Percentiles rank a stretch among this genome's conserved stretches.
These are phyloP conservation scores for Enteromius viviparus DNA, from an alignment of 2,797 vertebrate genomes.

Conservation along the genomic window DNA sequence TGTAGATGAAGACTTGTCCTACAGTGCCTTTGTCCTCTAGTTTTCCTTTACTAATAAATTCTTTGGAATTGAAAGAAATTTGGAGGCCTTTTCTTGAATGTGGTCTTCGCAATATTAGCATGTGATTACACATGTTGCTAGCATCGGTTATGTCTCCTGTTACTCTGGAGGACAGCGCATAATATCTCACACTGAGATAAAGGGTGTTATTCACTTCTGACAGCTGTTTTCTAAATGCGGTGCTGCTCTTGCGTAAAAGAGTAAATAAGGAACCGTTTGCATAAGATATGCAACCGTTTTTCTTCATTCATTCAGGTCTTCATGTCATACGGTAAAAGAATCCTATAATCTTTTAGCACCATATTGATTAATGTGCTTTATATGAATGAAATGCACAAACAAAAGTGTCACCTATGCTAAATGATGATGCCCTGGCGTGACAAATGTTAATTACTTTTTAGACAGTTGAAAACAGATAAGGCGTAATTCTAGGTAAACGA, in stretches of 20 bases:
- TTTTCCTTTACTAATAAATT: constrained; percentile 25
- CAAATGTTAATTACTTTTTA: constrained; percentile 58
- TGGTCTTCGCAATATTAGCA: constrained; percentile 31
- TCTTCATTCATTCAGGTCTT: constrained; percentile 25
- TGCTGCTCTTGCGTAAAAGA: constrained; percentile 48
- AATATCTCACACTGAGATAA: constrained; percentile 32
- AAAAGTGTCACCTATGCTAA: constrained; percentile 52
- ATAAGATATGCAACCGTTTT: constrained; percentile 28
- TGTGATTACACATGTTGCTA: constrained; percentile 24
- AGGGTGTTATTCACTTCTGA: constrained; percentile 40
- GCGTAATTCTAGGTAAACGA: constrained; percentile 48
- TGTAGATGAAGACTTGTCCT: constrained; percentile 55
- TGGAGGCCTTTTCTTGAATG: constrained; percentile 8
- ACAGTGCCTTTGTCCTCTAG: constrained; percentile 18
- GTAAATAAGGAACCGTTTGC: constrained; percentile 38
- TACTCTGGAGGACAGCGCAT: constrained; percentile 18
- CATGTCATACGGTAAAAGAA: constrained; percentile 38
- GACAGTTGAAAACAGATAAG: constrained; percentile 58
- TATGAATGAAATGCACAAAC: constrained; percentile 55
- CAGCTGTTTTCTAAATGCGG: constrained; percentile 48
- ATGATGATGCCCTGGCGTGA: constrained; percentile 46
- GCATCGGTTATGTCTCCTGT: constrained; percentile 31
- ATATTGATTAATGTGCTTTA: constrained; percentile 49
- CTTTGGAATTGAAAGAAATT: constrained; percentile 1
- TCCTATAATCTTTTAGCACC: constrained; percentile 40